These are phyloP conservation scores for Lepidurus packardi DNA, from an alignment of 1,140 invertebrate genomes.

Conservation along the genomic window DNA sequence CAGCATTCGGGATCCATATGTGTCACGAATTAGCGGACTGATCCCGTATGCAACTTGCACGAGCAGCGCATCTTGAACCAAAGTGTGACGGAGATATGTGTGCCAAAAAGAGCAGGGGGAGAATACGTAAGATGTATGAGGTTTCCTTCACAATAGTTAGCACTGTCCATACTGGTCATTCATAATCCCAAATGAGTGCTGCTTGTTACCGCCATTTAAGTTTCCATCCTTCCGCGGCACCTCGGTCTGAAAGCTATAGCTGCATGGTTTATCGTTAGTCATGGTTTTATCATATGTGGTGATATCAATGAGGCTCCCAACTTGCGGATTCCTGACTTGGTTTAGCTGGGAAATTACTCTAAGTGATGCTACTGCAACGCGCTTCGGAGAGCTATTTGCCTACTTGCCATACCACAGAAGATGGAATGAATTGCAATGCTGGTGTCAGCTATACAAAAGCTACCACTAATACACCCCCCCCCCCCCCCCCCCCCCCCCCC, in stretches of 20 bases:
- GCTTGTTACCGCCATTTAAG: neutral
- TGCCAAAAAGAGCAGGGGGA: neutral
- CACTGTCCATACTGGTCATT: neutral
- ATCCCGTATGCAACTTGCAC: slow-evolving; percentile 3
- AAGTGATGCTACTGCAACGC: neutral
- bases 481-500: neutral
- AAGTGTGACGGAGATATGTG: neutral
- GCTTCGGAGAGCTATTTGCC: neutral
- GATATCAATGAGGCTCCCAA: neutral
- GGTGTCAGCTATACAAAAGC: slow-evolving; percentile 15
- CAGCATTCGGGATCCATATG: slow-evolving; percentile 8
- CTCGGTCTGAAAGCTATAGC: neutral
- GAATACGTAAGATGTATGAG: slow-evolving; percentile 8
- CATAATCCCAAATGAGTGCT: neutral
- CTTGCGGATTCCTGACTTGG: neutral
- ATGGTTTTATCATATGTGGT: too few species aligned
- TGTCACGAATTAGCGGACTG: slow-evolving; percentile 5
- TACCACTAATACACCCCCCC: neutral
- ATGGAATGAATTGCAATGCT: neutral
- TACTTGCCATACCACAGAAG: neutral
- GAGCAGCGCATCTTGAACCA: neutral
- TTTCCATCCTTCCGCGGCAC: neutral
- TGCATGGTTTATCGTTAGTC: neutral
- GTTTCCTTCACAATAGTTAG: neutral
- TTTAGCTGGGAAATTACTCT: neutral